Conservation (phyloP, 2,797 vertebrate species). For the Pogoniulus pusillus region DNA sequence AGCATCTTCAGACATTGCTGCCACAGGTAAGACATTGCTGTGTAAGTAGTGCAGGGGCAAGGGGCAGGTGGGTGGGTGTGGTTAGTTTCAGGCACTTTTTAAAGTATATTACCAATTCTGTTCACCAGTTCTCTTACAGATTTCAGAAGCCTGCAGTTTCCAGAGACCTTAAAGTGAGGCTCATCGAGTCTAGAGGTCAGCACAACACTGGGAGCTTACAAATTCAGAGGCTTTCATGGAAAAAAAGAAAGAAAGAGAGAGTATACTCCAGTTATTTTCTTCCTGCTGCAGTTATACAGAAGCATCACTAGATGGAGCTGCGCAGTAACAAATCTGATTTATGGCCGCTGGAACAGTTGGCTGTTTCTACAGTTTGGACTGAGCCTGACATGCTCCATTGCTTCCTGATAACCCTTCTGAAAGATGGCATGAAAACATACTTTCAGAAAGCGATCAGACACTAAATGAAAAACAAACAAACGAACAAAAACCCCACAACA, state of each 20-base stretch:
- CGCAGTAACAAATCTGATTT: slow-evolving; percentile 65
- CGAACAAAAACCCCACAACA: background rate
- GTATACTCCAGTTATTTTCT: rapidly evolving
- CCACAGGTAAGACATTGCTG: background rate
- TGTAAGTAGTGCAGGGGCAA: background rate
- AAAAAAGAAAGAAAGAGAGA: background rate
- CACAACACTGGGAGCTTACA: background rate
- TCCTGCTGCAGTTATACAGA: background rate
- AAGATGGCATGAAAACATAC: background rate
- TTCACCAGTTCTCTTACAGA: background rate
- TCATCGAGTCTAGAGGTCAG: background rate
- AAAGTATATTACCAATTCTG: background rate
- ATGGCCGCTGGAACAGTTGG: background rate
- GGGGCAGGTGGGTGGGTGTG: too few relatives aligned
- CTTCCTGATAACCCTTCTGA: background rate
- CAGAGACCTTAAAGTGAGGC: background rate
- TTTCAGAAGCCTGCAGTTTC: background rate
- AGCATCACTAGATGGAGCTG: slow-evolving; percentile 61
- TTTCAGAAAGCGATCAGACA: background rate
- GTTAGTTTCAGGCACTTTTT: background rate
- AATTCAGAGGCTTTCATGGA: rapidly evolving
- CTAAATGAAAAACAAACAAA: background rate
- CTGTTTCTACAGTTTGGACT: background rate
- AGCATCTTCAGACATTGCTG: background rate
- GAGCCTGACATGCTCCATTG: background rate